A percentile compares a stretch with the other conserved stretches of the same genome.
Conservation (phyloP, 37 sponge, comb jelly and placozoan genomes). For the Tethya wilhelma region DNA sequence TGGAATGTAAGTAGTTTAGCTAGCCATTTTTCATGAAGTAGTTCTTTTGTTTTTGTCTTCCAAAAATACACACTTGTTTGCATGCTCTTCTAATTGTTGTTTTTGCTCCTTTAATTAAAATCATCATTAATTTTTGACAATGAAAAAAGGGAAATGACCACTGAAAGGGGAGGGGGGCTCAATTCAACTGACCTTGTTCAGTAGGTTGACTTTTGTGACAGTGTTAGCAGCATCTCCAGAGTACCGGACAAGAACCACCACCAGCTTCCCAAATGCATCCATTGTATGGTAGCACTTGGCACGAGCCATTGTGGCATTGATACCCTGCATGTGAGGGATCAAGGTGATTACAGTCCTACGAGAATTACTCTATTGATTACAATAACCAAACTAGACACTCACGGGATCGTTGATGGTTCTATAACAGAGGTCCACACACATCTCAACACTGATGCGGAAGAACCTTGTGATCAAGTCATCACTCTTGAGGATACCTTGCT, state of each 20-base stretch:
- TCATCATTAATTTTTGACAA: not conserved
- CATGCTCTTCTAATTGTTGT: too few relatives aligned
- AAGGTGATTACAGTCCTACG: not conserved
- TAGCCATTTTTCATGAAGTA: too few relatives aligned
- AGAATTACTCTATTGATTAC: not conserved
- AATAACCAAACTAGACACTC: not conserved
- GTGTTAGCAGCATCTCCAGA: conserved; percentile 90
- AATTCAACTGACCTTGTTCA: conserved; percentile 77
- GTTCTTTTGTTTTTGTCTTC: too few relatives aligned
- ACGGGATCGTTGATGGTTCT: conserved; percentile 86
- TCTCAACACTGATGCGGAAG: conserved; percentile 95
- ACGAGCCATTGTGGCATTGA: conserved; percentile 76
- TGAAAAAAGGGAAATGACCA: not conserved
- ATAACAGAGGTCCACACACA: conserved; percentile 98
- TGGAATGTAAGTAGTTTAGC: too few relatives aligned
- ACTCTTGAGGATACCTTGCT: conserved; percentile 93
- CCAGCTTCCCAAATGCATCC: conserved; percentile 98
- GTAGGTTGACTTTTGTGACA: conserved; percentile 88
- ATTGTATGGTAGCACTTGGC: conserved; percentile 99
- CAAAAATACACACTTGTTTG: too few relatives aligned
- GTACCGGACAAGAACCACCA: conserved; percentile 91
- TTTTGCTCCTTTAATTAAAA: not conserved
- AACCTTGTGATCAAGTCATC: conserved; percentile 95
- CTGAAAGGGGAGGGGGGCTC: not conserved
- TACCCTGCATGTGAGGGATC: conserved; percentile 41